These are phyloP conservation scores for Sporophila hypoxantha DNA, from an alignment of 2,113 vertebrate genomes.

Conservation along the genomic window DNA sequence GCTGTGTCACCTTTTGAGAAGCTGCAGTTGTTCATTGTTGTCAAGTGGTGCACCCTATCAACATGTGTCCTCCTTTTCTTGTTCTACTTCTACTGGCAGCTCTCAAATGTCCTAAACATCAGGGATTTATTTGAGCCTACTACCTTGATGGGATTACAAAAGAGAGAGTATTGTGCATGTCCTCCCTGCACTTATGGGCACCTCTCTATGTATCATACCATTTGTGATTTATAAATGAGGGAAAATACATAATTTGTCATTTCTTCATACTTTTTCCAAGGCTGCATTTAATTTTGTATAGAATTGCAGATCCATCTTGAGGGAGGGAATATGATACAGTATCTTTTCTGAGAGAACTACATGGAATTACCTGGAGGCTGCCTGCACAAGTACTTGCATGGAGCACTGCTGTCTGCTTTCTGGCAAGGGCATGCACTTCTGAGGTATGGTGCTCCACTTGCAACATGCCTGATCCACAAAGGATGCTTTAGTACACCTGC, in stretches of 20 bases:
- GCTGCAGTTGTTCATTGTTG: background rate
- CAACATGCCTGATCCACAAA: background rate
- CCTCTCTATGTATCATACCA: background rate
- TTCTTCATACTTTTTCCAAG: background rate
- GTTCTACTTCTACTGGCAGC: background rate
- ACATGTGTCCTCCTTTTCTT: background rate
- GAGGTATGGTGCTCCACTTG: background rate
- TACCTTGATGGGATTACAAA: background rate
- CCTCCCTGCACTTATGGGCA: fast-evolving
- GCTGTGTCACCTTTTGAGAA: background rate
- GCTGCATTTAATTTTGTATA: background rate
- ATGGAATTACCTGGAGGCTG: background rate
- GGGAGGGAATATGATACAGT: background rate
- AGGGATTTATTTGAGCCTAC: background rate
- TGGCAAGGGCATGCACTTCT: fast-evolving
- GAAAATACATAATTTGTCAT: background rate
- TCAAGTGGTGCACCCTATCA: background rate
- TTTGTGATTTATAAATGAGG: background rate
- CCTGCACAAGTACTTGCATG: background rate
- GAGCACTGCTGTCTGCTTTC: background rate
- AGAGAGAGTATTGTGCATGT: background rate
- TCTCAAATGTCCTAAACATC: background rate
- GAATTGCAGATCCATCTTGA: background rate
- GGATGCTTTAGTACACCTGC: background rate
- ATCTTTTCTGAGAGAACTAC: background rate